phyloP scores from a whole-genome alignment of 2,888 invertebrate genomes.

The Xestobium rufovillosum region DNA sequence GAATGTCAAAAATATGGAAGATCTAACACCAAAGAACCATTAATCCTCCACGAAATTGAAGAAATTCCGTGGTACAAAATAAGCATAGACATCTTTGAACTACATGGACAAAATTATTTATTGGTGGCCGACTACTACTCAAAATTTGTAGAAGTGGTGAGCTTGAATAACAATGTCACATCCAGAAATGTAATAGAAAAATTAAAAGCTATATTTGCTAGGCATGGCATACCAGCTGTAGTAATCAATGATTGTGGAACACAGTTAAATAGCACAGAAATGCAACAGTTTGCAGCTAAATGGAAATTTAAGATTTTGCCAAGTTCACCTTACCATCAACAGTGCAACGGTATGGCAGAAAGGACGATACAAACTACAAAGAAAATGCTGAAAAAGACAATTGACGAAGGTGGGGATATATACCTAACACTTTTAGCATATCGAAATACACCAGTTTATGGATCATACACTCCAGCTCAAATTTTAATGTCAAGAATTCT shows the following conservation, averaged over 20 bases:
- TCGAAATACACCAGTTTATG: too few relatives aligned
- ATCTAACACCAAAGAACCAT: conserved; percentile 8
- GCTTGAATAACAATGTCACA: too few relatives aligned
- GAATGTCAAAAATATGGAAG: conserved; percentile 9
- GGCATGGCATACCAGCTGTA: conserved; percentile 16
- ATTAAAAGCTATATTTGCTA: conserved; percentile 16
- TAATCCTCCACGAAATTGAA: too few relatives aligned
- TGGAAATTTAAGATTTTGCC: conserved; percentile 18
- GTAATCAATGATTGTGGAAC: conserved; percentile 16
- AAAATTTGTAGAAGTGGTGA: conserved; percentile 11
- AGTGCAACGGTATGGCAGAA: too few relatives aligned
- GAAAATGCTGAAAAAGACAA: too few relatives aligned
- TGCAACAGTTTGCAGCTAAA: conserved; percentile 10
- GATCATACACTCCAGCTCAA: too few relatives aligned
- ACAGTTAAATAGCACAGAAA: conserved; percentile 9
- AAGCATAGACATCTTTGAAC: conserved; percentile 10
- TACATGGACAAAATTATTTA: too few relatives aligned
- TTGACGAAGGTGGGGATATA: too few relatives aligned
- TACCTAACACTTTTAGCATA: too few relatives aligned
- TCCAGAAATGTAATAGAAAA: conserved; percentile 11
- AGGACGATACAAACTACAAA: too few relatives aligned
- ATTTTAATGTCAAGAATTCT: too few relatives aligned
- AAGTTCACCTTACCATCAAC: too few relatives aligned
- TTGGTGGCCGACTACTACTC: conserved; percentile 16
- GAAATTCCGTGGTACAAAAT: conserved; percentile 10